These are phyloP conservation scores for Stichopus horrens DNA, from an alignment of 53 echinoderm and acorn worm genomes.

Conservation along the genomic window DNA sequence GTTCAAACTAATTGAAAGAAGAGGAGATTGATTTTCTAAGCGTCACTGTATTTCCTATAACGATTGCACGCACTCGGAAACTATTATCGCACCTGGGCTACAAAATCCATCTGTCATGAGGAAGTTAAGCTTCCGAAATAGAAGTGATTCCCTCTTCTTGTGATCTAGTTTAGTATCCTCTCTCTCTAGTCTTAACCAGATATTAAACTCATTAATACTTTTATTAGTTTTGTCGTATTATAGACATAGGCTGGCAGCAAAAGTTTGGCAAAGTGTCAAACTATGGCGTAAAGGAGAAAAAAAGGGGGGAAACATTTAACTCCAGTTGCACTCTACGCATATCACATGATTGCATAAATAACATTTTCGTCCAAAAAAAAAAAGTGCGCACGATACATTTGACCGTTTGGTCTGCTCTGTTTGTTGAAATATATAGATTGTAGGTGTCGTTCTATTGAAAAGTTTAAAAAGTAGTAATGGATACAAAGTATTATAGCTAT, in stretches of 20 bases:
- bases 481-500: too few relatives aligned
- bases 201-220: neutral
- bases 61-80: constrained; percentile 15
- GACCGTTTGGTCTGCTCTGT: too few relatives aligned
- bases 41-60: constrained; percentile 10
- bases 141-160: neutral
- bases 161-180: neutral
- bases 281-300: neutral
- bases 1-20: neutral
- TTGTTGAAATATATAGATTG: too few relatives aligned
- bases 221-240: neutral
- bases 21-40: constrained; percentile 2
- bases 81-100: constrained; percentile 19
- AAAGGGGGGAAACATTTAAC: too few relatives aligned
- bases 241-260: neutral
- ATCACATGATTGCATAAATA: too few relatives aligned
- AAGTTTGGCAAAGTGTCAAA: neutral
- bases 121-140: constrained; percentile 29
- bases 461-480: too few relatives aligned
- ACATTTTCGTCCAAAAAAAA: too few relatives aligned
- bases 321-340: too few relatives aligned
- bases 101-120: constrained; percentile 10
- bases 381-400: too few relatives aligned
- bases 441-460: too few relatives aligned
- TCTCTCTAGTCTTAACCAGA: neutral